phyloP scores from a whole-genome alignment of 1,140 invertebrate species.

The Drosophila rhopaloa region DNA sequence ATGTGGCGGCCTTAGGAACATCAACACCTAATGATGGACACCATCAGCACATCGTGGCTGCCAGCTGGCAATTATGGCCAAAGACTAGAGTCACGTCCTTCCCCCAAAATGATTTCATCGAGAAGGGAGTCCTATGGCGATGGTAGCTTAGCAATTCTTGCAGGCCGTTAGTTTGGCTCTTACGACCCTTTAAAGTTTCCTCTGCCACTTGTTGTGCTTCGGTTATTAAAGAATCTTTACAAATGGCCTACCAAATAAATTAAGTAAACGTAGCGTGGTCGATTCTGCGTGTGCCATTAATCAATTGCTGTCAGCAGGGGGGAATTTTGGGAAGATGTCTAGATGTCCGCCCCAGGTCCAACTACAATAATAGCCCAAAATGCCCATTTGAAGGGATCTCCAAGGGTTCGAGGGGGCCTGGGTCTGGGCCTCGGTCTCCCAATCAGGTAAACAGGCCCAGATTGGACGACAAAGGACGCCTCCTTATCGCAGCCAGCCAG shows the following conservation, averaged over 20 bases:
- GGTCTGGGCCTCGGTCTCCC: background rate
- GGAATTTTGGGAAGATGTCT: background rate
- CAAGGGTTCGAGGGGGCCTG: background rate
- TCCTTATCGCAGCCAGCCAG: slow-evolving; percentile 45
- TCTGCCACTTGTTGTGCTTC: slow-evolving; percentile 31
- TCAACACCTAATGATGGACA: slow-evolving; percentile 71
- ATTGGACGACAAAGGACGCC: slow-evolving; percentile 46
- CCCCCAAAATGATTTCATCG: slow-evolving; percentile 70
- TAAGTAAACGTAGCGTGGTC: slow-evolving; percentile 49
- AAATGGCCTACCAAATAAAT: slow-evolving; percentile 58
- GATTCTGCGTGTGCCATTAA: slow-evolving; percentile 55
- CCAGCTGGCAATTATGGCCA: slow-evolving; percentile 67
- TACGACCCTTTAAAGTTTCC: slow-evolving; percentile 37
- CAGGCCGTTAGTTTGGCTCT: slow-evolving; percentile 16
- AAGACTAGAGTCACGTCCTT: slow-evolving; percentile 67
- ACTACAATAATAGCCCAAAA: slow-evolving; percentile 69
- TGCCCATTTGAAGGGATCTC: slow-evolving; percentile 61
- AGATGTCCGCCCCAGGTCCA: slow-evolving; percentile 27
- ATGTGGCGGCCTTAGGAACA: slow-evolving; percentile 39
- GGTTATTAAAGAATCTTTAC: slow-evolving; percentile 48
- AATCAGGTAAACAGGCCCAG: slow-evolving; percentile 57
- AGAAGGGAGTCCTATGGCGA: slow-evolving; percentile 12
- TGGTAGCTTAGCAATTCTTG: slow-evolving; percentile 21
- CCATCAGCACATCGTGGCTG: slow-evolving; percentile 63
- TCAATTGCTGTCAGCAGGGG: slow-evolving; percentile 47